Percentiles rank a stretch among this genome's conserved stretches.
Conservation (phyloP, 2,797 vertebrate species). For the Eulemur rubriventer region DNA sequence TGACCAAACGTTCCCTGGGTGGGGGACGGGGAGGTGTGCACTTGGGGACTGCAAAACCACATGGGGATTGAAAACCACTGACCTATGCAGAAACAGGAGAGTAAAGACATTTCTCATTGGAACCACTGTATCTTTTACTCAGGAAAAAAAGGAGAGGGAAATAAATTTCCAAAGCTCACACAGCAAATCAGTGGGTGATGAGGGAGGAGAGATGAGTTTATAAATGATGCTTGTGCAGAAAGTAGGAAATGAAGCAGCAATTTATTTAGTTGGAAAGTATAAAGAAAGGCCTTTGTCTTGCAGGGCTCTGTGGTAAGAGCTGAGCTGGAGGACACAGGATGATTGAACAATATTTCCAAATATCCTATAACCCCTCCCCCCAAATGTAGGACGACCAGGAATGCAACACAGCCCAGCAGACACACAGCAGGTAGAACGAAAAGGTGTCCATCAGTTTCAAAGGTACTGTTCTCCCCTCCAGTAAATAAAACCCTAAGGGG, state of each 20-base stretch:
- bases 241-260: neutral
- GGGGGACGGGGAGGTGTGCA: fast-evolving
- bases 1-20: neutral
- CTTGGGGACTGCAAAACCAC: neutral
- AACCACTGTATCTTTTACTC: neutral
- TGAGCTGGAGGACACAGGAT: neutral
- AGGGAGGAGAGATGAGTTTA: neutral
- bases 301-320: neutral
- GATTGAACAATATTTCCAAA: neutral
- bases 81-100: neutral
- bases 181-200: neutral
- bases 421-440: neutral
- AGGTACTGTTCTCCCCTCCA: neutral
- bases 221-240: too few species aligned
- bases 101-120: neutral
- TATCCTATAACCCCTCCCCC: neutral
- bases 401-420: neutral
- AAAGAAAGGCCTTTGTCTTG: neutral
- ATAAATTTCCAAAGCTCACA: neutral
- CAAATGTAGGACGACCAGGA: neutral
- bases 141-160: neutral
- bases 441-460: neutral
- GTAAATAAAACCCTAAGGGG: neutral
- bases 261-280: neutral
- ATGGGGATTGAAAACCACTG: neutral